Conservation (phyloP, 2,888 invertebrate species). For the Cactoblastis cactorum region DNA sequence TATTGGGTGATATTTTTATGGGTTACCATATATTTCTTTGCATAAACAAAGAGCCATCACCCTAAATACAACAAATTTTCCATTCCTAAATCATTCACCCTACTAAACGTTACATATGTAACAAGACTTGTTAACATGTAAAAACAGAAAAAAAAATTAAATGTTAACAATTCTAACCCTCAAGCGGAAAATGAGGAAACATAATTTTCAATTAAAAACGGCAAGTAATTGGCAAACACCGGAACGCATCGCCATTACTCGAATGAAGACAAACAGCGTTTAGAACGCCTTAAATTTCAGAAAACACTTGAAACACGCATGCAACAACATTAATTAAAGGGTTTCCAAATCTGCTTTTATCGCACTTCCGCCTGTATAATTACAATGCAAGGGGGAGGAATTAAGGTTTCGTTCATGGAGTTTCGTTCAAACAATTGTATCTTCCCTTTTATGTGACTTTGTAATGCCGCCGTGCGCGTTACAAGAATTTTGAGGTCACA, state of each 20-base stretch:
- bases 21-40: too few species aligned
- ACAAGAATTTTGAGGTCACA: conserved; percentile 14
- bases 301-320: conserved; percentile 64
- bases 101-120: too few species aligned
- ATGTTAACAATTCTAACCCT: not conserved
- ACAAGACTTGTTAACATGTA: too few species aligned
- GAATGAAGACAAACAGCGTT: conserved; percentile 27
- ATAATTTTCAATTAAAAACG: conserved; percentile 12
- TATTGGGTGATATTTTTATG: too few species aligned
- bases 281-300: conserved; percentile 44
- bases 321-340: conserved; percentile 74
- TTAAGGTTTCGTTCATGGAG: conserved; percentile 46
- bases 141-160: too few species aligned
- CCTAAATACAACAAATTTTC: too few species aligned
- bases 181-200: conserved; percentile 12
- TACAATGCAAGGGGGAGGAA: conserved; percentile 68
- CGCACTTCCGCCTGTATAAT: conserved; percentile 68
- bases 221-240: conserved; percentile 11
- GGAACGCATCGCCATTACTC: conserved; percentile 9
- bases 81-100: too few species aligned
- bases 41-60: too few species aligned
- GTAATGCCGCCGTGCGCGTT: conserved; percentile 16
- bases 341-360: conserved; percentile 72
- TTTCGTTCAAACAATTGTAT: conserved; percentile 39
- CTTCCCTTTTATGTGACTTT: conserved; percentile 28